Base-by-base conservation (phyloP, 2,797 vertebrate genomes). In the Cossypha polioptera region DNA sequence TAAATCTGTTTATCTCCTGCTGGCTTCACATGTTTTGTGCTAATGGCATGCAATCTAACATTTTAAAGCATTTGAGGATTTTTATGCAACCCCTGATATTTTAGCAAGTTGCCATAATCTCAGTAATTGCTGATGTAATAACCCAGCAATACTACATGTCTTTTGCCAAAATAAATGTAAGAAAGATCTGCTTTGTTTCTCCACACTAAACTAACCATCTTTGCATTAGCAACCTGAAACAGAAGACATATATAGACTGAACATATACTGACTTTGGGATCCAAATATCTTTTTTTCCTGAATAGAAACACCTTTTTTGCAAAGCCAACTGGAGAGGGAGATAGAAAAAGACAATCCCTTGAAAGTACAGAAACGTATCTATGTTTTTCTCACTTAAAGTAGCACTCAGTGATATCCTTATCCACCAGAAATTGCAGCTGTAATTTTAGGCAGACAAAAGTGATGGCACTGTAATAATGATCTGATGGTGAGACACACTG, bases 161-260 rank as follows among this genome's bases (percentile, higher is more conserved):
- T 94, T 93, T 83, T 94, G 78, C 31, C 81, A 82, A 92, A 86
- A 90, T 63, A 90, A 92, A 91, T 47, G 50, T 51, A 95, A 51
- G 4, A 22, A 79, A 86, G 63, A 79, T 62, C 69, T 68, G 63
- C 69, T 86, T 96, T 96, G 13, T 88, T 55, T 92, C 65, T 40
- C 43, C 74, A 47, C 61, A 75, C 28, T 90, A 92, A 92, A 62
- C n/a, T 51, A 62, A 75, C 28, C 58, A 90, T 50, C 57, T 90
- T 86, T 94, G 48, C 47, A 18, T 88, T 77, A 93, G 95, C 22
- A 57, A 11, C 61, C n/a, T 79, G 90, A 95, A 92, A 74, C 21
- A 38, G 82, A 76, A 92, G 43, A 90, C 69, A 84, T 21, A 87
- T 17, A 77, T 24, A 91, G 28, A 95, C 26, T 42, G 14, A 47